phyloP scores from a whole-genome alignment of 2,113 vertebrate species.

The Plestiodon gilberti region DNA sequence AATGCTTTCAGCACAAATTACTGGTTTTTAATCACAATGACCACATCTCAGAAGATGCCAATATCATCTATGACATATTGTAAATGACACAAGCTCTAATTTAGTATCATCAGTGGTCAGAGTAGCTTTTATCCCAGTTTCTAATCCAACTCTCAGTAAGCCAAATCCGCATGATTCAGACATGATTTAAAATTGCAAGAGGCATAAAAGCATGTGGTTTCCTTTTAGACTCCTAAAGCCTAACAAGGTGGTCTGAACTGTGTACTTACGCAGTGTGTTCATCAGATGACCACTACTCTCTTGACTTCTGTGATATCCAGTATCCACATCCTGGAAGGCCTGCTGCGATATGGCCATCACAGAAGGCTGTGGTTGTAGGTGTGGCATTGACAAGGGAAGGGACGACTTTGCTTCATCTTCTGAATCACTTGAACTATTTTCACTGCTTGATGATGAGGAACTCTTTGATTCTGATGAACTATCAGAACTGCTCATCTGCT shows the following conservation, averaged over 20 bases:
- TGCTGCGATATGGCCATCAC: conserved; percentile 73
- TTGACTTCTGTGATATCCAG: conserved; percentile 72
- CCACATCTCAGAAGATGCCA: conserved; percentile 47
- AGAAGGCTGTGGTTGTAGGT: conserved; percentile 73
- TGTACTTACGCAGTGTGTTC: conserved; percentile 93
- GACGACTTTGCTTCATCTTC: conserved; percentile 79
- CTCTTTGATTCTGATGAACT: conserved; percentile 93
- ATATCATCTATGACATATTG: conserved; percentile 38
- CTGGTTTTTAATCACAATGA: conserved; percentile 38
- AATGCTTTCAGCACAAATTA: conserved; percentile 54
- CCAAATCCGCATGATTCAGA: conserved; percentile 59
- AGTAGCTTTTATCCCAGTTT: conserved; percentile 39
- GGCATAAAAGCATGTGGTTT: conserved; percentile 67
- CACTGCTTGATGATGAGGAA: conserved; percentile 88
- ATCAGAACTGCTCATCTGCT: conserved; percentile 93
- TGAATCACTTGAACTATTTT: conserved; percentile 90
- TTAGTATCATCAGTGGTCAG: conserved; percentile 48
- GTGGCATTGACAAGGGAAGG: conserved; percentile 62
- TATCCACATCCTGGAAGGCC: conserved; percentile 74
- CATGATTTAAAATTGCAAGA: conserved; percentile 62
- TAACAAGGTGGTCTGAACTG: conserved; percentile 56
- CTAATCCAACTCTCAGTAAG: conserved; percentile 52
- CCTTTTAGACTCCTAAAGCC: conserved; percentile 53
- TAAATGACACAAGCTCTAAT: conserved; percentile 60
- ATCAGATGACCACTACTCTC: conserved; percentile 84